Base-by-base conservation (phyloP, 2,113 vertebrate genomes). In the Catharus minimus region DNA sequence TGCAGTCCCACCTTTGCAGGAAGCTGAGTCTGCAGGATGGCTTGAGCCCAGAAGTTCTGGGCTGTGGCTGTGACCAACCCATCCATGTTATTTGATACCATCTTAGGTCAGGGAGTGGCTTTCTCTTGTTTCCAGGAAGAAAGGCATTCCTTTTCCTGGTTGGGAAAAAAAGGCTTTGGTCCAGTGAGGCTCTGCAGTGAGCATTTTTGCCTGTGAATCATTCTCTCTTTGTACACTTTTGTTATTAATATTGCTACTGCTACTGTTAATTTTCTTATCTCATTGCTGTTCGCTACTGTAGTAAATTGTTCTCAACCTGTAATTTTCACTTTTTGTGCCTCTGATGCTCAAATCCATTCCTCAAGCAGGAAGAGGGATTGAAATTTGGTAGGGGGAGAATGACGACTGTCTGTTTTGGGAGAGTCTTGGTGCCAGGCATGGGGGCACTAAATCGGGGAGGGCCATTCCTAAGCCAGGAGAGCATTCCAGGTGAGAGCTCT, bases 1-100 rank as follows among this genome's bases (percentile, higher is more conserved):
- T 97, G 96, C 97, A 97, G 96, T 97, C 97, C 97, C 95, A 72
- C 97, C 86, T 95, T 87, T 93, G 61, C 0, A 73, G 95, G 93
- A 96, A 89, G 95, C 93, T 89, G 91, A 97, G 95, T 38, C 49
- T 46, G 75, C 61, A 74, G 93, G 92, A 97, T 92, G 77, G 88
- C 96, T 83, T 96, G 93, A 94, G 92, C 67, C 86, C 82, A 32
- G 80, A 84, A 46, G 58, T 66, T 93, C 95, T 67, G 75, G 73
- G 62, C 76, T 77, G 39, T 52, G 57, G 94, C 92, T 90, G 88
- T 94, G 30, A 9, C 33, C 41, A 55, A 7, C 1, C 4, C 8
- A 38, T 38, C 3, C 7, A 0, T 5, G 49, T 30, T 21, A 32
- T 56, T 38, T 24, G 8, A 56, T 27, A 22, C 5, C 66, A 18